Percentiles rank a stretch among this genome's conserved stretches.
Evolutionary conservation across 2,888 invertebrate genomes (phyloP).

Genomic region (Amiota minor): DNA sequence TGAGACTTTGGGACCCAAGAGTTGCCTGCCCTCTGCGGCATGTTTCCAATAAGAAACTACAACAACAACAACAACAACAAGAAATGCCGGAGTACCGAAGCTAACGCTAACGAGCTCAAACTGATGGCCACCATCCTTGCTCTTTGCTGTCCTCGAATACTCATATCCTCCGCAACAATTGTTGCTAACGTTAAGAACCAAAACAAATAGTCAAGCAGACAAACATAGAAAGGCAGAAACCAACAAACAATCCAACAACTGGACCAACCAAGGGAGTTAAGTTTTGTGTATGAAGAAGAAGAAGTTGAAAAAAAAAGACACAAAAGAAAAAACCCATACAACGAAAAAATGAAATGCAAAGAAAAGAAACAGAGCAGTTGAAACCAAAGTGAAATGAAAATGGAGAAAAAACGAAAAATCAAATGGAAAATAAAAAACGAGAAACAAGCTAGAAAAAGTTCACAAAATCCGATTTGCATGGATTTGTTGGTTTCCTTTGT

Average conservation of each 20-base stretch:
- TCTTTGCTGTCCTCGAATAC: not conserved
- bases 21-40: conserved; percentile 41
- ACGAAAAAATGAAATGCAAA: not conserved
- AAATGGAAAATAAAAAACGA: conserved; percentile 28
- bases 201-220: conserved; percentile 56
- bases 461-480: conserved; percentile 72
- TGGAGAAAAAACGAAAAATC: conserved; percentile 23
- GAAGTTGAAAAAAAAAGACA: conserved; percentile 47
- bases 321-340: conserved; percentile 19
- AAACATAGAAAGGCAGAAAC: conserved; percentile 28
- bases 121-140: conserved; percentile 52
- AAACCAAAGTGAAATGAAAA: conserved; percentile 35
- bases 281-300: conserved; percentile 41
- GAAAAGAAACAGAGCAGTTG: conserved; percentile 8
- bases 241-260: conserved; percentile 40
- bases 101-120: conserved; percentile 65
- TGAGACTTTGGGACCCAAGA: conserved; percentile 45
- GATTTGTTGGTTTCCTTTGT: conserved; percentile 68
- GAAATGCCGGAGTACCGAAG: not conserved
- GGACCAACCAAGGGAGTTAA: not conserved
- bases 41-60: not conserved
- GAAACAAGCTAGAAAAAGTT: conserved; percentile 54
- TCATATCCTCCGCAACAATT: conserved; percentile 50
- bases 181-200: conserved; percentile 67
- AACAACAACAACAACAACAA: conserved; percentile 21